Conservation (phyloP, 1,140 invertebrate genomes). For the Drosophila ogumai region DNA sequence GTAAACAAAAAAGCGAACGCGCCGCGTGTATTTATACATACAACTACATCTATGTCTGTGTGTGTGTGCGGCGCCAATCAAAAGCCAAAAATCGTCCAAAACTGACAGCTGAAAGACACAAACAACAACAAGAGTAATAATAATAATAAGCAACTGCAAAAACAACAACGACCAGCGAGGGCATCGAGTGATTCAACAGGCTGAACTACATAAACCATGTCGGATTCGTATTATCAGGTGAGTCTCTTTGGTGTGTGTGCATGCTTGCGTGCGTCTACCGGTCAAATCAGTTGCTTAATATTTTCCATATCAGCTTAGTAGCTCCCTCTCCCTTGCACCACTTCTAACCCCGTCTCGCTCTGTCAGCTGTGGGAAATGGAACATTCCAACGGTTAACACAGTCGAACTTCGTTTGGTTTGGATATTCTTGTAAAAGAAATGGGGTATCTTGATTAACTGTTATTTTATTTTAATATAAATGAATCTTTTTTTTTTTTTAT, state of each 20-base stretch:
- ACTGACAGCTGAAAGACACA: slow-evolving; percentile 43
- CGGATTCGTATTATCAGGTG: slow-evolving; percentile 82
- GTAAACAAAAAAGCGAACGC: slow-evolving; percentile 56
- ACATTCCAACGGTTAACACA: slow-evolving; percentile 28
- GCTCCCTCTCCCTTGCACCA: background rate
- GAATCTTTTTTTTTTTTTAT: too few relatives aligned
- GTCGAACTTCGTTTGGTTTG: background rate
- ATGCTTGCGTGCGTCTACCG: slow-evolving; percentile 4
- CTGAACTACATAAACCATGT: slow-evolving; percentile 69
- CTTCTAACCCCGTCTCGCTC: background rate
- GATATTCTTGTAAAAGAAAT: background rate
- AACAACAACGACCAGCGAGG: slow-evolving; percentile 43
- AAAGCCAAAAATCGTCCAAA: slow-evolving; percentile 39
- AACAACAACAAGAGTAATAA: slow-evolving; percentile 36
- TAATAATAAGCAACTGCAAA: slow-evolving; percentile 28
- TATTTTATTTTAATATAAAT: too few relatives aligned
- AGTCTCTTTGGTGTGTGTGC: slow-evolving; percentile 18
- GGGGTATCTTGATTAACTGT: background rate
- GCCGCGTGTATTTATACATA: slow-evolving; percentile 38
- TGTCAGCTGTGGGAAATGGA: slow-evolving; percentile 10
- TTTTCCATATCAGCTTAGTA: slow-evolving; percentile 31
- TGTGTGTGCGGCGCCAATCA: slow-evolving; percentile 61
- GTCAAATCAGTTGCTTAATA: slow-evolving; percentile 22
- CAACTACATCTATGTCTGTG: slow-evolving; percentile 38
- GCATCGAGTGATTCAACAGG: slow-evolving; percentile 67